Conservation (phyloP, 1,140 invertebrate species). For the Drosophila rhopaloa region DNA sequence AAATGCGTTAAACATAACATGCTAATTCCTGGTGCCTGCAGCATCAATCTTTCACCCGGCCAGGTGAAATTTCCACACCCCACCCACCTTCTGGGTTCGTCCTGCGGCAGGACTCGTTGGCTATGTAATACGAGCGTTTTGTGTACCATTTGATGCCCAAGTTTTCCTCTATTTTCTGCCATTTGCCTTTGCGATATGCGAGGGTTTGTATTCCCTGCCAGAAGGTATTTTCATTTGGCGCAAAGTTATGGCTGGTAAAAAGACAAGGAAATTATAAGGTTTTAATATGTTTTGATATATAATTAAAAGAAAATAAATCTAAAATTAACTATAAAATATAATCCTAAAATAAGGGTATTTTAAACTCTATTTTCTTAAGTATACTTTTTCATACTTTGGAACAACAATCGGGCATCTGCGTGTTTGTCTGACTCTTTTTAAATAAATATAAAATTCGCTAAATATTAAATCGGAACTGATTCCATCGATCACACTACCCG, state of each 20-base stretch:
- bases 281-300: no score
- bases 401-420: no score
- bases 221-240: constrained; percentile 5
- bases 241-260: neutral
- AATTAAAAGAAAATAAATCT: no score
- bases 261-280: no score
- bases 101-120: constrained; percentile 25
- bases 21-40: constrained; percentile 73
- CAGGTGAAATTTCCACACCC: constrained; percentile 17
- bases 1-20: constrained; percentile 82
- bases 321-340: no score
- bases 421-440: no score
- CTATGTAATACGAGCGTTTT: constrained; percentile 70
- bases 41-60: constrained; percentile 69
- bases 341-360: no score
- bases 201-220: neutral
- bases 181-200: constrained; percentile 33
- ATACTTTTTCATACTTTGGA: no score
- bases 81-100: constrained; percentile 4
- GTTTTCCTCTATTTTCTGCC: constrained; percentile 41
- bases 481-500: constrained; percentile 6
- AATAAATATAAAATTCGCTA: neutral
- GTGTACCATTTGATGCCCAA: constrained; percentile 70
- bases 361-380: no score
- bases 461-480: constrained; percentile 10